Conservation (phyloP, 2,888 invertebrate genomes). For the Psococerastis gibbosa region DNA sequence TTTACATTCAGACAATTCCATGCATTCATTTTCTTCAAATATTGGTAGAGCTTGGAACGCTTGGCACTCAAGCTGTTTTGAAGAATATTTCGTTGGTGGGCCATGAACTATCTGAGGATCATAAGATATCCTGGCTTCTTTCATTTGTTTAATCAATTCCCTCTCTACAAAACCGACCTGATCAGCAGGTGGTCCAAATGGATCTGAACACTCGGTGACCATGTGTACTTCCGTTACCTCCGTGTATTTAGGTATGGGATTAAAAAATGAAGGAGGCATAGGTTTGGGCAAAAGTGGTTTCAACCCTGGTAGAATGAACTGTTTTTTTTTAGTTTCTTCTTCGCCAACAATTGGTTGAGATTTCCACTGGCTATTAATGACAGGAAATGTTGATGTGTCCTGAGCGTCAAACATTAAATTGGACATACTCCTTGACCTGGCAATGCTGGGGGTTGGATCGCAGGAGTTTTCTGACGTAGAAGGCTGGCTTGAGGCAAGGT, state of each 20-base stretch:
- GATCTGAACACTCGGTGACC: not conserved
- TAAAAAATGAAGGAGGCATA: not conserved
- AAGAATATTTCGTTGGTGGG: not conserved
- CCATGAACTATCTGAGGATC: not conserved
- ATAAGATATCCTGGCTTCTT: too few relatives aligned
- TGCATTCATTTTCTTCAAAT: not conserved
- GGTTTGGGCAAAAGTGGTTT: constrained; percentile 3
- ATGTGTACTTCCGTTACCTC: constrained; percentile 2
- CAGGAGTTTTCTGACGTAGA: not conserved
- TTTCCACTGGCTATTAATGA: constrained; percentile 2
- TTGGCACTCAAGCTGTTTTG: not conserved
- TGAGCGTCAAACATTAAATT: not conserved
- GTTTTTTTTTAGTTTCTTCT: constrained; percentile 2
- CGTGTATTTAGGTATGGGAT: not conserved
- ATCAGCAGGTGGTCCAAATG: not conserved
- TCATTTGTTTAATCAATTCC: not conserved
- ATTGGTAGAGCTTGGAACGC: not conserved
- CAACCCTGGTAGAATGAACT: constrained; percentile 2
- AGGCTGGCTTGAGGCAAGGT: not conserved
- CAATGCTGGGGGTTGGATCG: not conserved
- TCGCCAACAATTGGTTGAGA: not conserved
- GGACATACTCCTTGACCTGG: not conserved
- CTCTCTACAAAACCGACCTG: constrained; percentile 3
- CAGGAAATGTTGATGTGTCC: not conserved
- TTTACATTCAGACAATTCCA: not conserved